Evolutionary conservation across 1,140 invertebrate species (phyloP), one percentile per base, ranked within the genome.

Genomic region (Anoplophora glabripennis): DNA sequence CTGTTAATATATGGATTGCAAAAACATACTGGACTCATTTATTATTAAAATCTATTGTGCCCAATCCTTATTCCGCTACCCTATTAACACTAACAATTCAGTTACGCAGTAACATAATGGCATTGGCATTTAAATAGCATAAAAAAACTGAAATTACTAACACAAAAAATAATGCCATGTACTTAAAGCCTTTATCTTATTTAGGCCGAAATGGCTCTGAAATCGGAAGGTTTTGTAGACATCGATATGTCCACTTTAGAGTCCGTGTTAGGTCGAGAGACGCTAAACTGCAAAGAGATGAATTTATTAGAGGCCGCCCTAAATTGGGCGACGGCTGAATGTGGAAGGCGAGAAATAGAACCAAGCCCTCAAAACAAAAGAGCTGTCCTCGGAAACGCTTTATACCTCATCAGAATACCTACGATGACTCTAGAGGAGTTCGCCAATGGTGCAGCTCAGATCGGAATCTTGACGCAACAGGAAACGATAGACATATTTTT

Each of bases 401-500:
- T 95, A 65, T 89, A 92, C 76, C 79, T 94, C 38, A 89, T 96
- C 66, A 84, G 93, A 64, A 88, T 96, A 64, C 92, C 93, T 7
- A 91, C 92, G 7, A 95, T 95, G 93, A 85, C 84, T 36, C 77
- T 95, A 57, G 90, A 93, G 66, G 92, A 96, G 73, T 95, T 94
- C 76, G 92, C 93, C 2, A 93, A 96, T 70, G 89, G 89, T 63
- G 90, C 90, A 10, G 93, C 92, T 14, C 92, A 94, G 79, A 85
- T 89, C 37, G 92, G 90, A 28, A 90, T 96, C 61, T 78, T 95
- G 15, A 93, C 90, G 1, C 86, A 89, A 63, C 87, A 93, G 78
- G 93, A 96, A 76, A 94, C 90, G 5, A 93, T 93, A 52, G 91
- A 94, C 73, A 90, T 94, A 75, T 96, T 96, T 82, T 81, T 95